A percentile compares a stretch with the other conserved stretches of the same genome.
Evolutionary conservation across 2,888 invertebrate species (phyloP).

Genomic region (Acrobasis suavella): DNA sequence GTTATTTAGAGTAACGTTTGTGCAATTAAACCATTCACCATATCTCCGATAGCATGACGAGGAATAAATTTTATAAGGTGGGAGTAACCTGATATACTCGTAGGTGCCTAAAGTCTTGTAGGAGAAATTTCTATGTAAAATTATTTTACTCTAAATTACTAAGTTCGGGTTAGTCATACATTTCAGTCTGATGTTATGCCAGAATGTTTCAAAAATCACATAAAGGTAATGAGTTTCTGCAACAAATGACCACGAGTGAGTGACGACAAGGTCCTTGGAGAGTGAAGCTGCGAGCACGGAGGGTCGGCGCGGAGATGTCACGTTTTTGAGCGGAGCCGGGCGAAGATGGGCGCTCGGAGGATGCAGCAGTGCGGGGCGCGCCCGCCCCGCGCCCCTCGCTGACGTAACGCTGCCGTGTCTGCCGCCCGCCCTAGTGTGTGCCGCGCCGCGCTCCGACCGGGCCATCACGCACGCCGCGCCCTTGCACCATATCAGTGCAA

Average conservation of each 20-base stretch:
- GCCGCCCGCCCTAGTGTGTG: conserved; percentile 78
- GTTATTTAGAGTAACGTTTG: background rate
- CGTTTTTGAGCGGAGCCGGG: conserved; percentile 68
- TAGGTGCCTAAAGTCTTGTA: background rate
- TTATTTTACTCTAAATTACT: background rate
- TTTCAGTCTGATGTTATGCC: conserved; percentile 4
- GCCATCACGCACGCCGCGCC: conserved; percentile 67
- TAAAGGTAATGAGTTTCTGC: conserved; percentile 55
- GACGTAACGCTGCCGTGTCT: conserved; percentile 79
- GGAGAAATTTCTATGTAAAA: background rate
- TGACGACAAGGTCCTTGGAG: conserved; percentile 46
- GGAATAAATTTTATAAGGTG: background rate
- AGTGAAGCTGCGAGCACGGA: conserved; percentile 41
- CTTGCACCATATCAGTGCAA: conserved; percentile 66
- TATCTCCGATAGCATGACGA: background rate
- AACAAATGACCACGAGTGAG: conserved; percentile 57
- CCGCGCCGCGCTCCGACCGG: conserved; percentile 76
- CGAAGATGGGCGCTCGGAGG: conserved; percentile 71
- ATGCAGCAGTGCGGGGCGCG: conserved; percentile 76
- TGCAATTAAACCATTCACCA: background rate
- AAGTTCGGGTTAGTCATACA: background rate
- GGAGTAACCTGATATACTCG: background rate
- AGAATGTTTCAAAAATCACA: conserved; percentile 38
- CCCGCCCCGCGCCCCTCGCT: conserved; percentile 62
- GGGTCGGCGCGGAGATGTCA: conserved; percentile 63